These are phyloP conservation scores for Phylloscopus trochilus DNA, from an alignment of 2,113 vertebrate species.

Conservation along the genomic window DNA sequence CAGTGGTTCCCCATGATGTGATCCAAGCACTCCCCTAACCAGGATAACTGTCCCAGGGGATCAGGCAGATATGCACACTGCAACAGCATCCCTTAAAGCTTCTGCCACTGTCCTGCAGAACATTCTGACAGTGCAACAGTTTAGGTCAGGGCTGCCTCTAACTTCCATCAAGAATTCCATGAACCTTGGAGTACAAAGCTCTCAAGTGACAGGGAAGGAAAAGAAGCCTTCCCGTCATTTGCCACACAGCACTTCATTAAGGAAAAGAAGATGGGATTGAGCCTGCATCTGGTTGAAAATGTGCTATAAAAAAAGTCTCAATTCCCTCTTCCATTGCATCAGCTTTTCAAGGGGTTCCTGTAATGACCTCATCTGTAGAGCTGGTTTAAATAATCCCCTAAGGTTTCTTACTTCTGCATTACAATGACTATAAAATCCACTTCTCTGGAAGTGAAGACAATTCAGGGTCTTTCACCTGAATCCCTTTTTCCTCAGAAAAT, in stretches of 20 bases:
- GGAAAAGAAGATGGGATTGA: neutral
- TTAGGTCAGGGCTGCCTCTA: neutral
- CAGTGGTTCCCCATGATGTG: neutral
- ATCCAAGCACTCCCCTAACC: neutral
- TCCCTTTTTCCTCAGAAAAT: neutral
- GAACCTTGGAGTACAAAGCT: neutral
- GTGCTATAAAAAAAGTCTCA: neutral
- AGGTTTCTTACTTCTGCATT: neutral
- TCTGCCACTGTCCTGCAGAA: neutral
- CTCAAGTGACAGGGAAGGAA: neutral
- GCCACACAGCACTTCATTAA: neutral
- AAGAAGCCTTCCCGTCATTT: neutral
- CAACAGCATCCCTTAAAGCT: neutral
- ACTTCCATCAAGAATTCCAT: neutral
- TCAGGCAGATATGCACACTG: neutral
- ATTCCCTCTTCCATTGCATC: neutral
- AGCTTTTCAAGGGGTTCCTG: neutral
- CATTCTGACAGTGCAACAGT: neutral
- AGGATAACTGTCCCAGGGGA: fast-evolving
- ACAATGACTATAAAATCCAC: conserved; percentile 1
- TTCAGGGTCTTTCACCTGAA: neutral
- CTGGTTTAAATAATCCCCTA: neutral
- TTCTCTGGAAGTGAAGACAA: neutral
- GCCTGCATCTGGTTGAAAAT: neutral
- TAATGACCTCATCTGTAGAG: conserved; percentile 7